Conservation (phyloP, 2,888 invertebrate genomes). For the Drosophila mimetica region DNA sequence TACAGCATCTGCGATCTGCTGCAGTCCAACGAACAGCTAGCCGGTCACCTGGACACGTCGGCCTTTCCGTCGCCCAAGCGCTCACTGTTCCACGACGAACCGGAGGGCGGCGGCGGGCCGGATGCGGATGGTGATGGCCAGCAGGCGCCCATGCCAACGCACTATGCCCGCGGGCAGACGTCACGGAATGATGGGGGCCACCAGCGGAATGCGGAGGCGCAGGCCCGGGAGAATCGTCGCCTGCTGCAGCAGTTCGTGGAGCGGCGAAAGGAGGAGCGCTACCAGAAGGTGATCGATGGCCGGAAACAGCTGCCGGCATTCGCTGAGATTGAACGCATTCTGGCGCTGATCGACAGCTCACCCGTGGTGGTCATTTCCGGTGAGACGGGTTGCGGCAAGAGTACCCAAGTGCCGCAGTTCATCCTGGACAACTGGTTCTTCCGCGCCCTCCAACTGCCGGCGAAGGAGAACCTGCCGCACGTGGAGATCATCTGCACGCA, state of each 20-base stretch:
- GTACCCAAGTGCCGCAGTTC: constrained; percentile 96
- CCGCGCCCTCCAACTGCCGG: constrained; percentile 55
- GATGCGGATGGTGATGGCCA: constrained; percentile 51
- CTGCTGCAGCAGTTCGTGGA: constrained; percentile 87
- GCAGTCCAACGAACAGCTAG: constrained; percentile 89
- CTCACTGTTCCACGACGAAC: constrained; percentile 86
- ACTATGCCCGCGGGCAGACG: constrained; percentile 87
- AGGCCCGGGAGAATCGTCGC: constrained; percentile 87
- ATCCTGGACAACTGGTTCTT: constrained; percentile 94
- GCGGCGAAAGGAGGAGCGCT: constrained; percentile 87
- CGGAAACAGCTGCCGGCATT: constrained; percentile 90
- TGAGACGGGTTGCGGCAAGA: constrained; percentile 94
- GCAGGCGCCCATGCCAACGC: constrained; percentile 85
- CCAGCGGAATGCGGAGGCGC: constrained; percentile 85
- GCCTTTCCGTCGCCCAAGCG: constrained; percentile 86
- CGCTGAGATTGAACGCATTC: constrained; percentile 88
- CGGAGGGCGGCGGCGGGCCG: constrained; percentile 77
- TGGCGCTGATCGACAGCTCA: constrained; percentile 87
- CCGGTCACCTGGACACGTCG: constrained; percentile 85
- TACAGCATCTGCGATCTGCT: constrained; percentile 90
- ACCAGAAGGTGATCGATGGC: constrained; percentile 87
- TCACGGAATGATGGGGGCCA: constrained; percentile 86
- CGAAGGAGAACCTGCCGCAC: constrained; percentile 86
- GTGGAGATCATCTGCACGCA: constrained; percentile 96
- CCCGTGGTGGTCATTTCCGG: constrained; percentile 89